Evolutionary conservation across 2,888 invertebrate genomes (phyloP), one percentile per base, ranked within the genome.

Genomic region (Gandaritis pyraliata): DNA sequence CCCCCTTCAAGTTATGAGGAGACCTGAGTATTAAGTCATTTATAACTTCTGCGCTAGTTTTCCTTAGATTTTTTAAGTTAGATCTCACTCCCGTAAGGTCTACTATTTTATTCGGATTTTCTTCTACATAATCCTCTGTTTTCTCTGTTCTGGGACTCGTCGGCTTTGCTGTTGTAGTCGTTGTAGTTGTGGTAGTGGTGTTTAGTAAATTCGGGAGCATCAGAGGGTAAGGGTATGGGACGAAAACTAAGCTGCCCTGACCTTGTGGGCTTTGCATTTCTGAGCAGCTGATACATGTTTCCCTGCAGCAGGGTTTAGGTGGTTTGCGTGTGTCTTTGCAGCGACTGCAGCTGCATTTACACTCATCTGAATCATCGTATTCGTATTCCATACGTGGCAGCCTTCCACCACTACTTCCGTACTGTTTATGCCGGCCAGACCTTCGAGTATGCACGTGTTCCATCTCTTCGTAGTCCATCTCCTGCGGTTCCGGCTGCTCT

Each of bases 191-290:
- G 7, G 58, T 54, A n/a, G 59, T 49, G 30, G 41, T 33, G 2
- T 45, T 61, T 45, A 29, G 62, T 6, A 39, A 38, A 47, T 62
- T 41, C 13, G 64, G 65, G 5, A 77, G 10, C 6, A 80, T 60
- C 50, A 82, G 18, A 0, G 81, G 81, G 47, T 74, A 76, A 0
- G 82, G 81, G 58, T 79, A 83, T 0, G 83, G 82, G 0, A 82
- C 64, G 16, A 80, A 68, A 0, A 82, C 57, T 0, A 80, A 49
- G 12, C 53, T 23, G 12, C 58, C 63, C 29, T 71, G 72, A 0
- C 73, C 59, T 33, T 57, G 64, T 3, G 46, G 52, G 30, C 29
- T 41, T 57, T 46, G 45, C 43, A 45, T 57, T 23, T 46, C 48
- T 12, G 30, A 43, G 51, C 64, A 64, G 23, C 39, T 56, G 16